These are phyloP conservation scores for Hecatera dysodea DNA, from an alignment of 2,888 invertebrate species.

Conservation along the genomic window DNA sequence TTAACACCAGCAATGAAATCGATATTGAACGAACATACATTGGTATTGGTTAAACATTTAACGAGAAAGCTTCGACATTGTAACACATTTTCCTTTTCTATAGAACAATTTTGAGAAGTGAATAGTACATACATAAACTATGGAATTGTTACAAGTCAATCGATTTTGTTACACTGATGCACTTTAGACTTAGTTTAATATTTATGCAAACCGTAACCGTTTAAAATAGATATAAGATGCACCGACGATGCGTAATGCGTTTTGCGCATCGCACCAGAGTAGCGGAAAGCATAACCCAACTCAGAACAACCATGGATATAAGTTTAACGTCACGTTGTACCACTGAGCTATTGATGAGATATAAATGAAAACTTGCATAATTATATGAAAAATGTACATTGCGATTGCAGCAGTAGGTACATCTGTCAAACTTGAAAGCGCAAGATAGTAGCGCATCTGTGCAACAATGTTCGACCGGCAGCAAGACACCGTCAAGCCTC, in stretches of 20 bases:
- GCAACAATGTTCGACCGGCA: not conserved
- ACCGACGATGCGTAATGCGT: not conserved
- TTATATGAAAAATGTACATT: not conserved
- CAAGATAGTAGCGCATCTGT: not conserved
- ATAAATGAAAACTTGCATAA: not conserved
- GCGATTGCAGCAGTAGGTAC: too few relatives aligned
- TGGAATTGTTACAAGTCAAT: slow-evolving; percentile 4
- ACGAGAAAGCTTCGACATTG: not conserved
- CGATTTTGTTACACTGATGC: slow-evolving; percentile 4
- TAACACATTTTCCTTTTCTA: not conserved
- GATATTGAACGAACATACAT: slow-evolving; percentile 15
- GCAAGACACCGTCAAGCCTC: slow-evolving; percentile 10
- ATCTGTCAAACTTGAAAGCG: not conserved
- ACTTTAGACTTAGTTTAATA: not conserved
- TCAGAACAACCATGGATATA: not conserved
- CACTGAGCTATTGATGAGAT: not conserved
- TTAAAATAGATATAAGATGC: not conserved
- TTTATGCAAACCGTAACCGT: too few relatives aligned
- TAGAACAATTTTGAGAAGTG: slow-evolving; percentile 10
- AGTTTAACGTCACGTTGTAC: not conserved
- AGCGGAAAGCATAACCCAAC: not conserved
- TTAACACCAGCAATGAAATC: slow-evolving; percentile 13
- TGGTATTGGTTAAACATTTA: not conserved
- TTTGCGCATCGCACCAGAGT: not conserved
- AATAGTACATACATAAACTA: not conserved